Percentiles rank a stretch among this genome's conserved stretches.
These are phyloP conservation scores for Scelioninae gen. 1 DNA, from an alignment of 2,888 invertebrate species.

Conservation along the genomic window DNA sequence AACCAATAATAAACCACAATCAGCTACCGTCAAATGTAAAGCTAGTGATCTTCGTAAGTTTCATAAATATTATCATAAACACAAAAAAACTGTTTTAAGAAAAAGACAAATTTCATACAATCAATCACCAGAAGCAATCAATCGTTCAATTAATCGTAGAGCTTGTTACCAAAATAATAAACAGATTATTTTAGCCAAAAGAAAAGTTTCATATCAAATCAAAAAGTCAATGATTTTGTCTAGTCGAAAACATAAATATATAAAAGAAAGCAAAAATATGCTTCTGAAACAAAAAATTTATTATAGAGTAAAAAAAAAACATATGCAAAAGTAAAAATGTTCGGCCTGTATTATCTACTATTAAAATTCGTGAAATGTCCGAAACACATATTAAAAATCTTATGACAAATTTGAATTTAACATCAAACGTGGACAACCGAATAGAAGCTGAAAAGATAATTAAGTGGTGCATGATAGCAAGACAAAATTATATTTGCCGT, in stretches of 20 bases:
- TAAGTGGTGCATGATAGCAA: conserved; percentile 7
- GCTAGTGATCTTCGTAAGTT: no score
- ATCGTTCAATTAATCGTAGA: neutral
- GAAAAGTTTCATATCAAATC: conserved; percentile 12
- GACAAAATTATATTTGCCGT: conserved; percentile 9
- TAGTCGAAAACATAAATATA: neutral
- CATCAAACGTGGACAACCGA: conserved; percentile 11
- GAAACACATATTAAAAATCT: conserved; percentile 15
- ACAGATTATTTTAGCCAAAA: conserved; percentile 10
- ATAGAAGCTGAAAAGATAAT: conserved; percentile 26
- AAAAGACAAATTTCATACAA: no score
- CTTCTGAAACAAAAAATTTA: conserved; percentile 14
- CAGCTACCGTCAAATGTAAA: neutral
- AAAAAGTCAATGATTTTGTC: conserved; percentile 16
- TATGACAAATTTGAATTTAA: conserved; percentile 1
- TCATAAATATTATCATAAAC: no score
- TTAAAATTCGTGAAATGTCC: conserved; percentile 19
- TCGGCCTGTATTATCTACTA: conserved; percentile 4
- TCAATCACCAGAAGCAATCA: no score
- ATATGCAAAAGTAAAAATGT: conserved; percentile 1
- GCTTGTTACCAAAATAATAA: conserved; percentile 9
- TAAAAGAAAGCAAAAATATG: neutral
- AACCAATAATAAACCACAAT: conserved; percentile 2
- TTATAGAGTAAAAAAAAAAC: neutral
- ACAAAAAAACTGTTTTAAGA: no score